These are phyloP conservation scores for Mesodorylaimus sp. DNA, from an alignment of 2,888 invertebrate genomes.

Conservation along the genomic window DNA sequence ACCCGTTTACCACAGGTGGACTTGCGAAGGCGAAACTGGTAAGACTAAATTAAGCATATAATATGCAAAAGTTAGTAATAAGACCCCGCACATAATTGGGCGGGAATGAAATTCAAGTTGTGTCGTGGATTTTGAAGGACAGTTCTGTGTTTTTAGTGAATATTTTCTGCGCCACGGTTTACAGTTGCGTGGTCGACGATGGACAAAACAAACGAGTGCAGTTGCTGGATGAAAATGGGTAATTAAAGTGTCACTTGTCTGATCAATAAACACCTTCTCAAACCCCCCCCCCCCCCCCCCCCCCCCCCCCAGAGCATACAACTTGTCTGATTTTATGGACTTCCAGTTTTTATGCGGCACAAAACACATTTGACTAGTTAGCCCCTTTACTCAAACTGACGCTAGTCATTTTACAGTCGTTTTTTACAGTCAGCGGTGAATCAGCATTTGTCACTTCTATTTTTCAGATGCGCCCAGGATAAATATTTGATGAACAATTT, in stretches of 20 bases:
- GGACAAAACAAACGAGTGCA: conserved; percentile 20
- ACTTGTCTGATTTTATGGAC: too few species aligned
- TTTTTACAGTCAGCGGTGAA: neutral
- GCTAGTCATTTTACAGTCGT: too few species aligned
- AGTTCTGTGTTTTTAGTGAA: conserved; percentile 12
- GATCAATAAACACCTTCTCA: too few species aligned
- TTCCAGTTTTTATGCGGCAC: too few species aligned
- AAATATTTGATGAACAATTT: conserved; percentile 21
- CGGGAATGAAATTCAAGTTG: too few species aligned
- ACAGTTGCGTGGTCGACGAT: conserved; percentile 22
- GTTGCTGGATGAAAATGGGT: conserved; percentile 23
- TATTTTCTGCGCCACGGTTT: conserved; percentile 23
- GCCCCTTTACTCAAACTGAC: too few species aligned
- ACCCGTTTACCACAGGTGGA: neutral
- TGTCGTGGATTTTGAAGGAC: too few species aligned
- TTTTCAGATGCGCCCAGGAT: conserved; percentile 20
- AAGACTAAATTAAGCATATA: neutral
- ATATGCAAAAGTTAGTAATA: too few species aligned
- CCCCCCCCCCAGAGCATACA: too few species aligned
- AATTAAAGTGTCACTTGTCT: neutral
- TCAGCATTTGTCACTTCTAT: neutral
- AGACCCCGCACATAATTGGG: too few species aligned
- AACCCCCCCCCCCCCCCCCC: too few species aligned
- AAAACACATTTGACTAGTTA: too few species aligned
- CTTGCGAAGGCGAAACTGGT: conserved; percentile 7